These are phyloP conservation scores for Grammatotria lemairii DNA, from an alignment of 2,113 vertebrate genomes.

Conservation along the genomic window DNA sequence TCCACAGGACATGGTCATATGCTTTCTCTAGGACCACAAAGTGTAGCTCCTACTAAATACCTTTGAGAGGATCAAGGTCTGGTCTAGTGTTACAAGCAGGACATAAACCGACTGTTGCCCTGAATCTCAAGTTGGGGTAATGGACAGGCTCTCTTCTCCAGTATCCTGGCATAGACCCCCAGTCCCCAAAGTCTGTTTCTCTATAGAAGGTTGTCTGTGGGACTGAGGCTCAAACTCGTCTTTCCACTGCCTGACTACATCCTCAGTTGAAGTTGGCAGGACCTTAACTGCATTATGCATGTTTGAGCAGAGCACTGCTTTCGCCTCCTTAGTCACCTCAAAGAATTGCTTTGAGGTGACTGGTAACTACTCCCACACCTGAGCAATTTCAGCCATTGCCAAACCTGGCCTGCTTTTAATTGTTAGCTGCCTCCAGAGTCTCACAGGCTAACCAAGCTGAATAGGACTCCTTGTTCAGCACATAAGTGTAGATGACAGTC, in stretches of 20 bases:
- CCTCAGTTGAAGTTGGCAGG: not conserved
- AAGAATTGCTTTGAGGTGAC: not conserved
- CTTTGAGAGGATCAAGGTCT: not conserved
- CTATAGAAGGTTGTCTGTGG: not conserved
- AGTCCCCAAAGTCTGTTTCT: not conserved
- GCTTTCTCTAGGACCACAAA: not conserved
- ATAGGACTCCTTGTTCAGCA: not conserved
- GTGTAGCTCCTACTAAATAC: not conserved
- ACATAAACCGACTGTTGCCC: not conserved
- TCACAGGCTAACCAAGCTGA: not conserved
- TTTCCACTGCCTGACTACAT: not conserved
- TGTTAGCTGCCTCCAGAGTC: not conserved
- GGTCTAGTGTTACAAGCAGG: not conserved
- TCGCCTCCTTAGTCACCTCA: not conserved
- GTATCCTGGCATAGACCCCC: not conserved
- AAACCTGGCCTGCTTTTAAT: not conserved
- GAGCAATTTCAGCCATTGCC: not conserved
- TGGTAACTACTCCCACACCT: not conserved
- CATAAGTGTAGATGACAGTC: not conserved
- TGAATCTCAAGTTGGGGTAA: not conserved
- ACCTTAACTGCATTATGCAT: rapidly evolving
- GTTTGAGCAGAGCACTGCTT: not conserved
- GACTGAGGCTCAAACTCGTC: not conserved
- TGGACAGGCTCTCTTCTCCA: not conserved
- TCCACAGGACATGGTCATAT: not conserved